Conservation (phyloP, 2,888 invertebrate species). For the Horisme vitalbata region DNA sequence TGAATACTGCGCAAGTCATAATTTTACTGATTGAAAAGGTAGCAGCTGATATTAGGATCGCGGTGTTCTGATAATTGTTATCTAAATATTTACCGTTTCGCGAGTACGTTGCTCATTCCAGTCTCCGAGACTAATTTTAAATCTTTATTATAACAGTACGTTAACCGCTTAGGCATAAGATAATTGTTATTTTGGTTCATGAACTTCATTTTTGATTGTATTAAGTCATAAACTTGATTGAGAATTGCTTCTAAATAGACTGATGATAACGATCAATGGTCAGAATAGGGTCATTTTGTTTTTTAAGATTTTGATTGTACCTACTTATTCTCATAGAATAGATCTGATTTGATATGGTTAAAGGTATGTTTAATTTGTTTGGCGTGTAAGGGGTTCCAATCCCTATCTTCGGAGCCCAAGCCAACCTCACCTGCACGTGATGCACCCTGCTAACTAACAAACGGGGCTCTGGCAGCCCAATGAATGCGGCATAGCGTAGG, state of each 20-base stretch:
- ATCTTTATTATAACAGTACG: constrained; percentile 33
- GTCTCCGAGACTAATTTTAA: constrained; percentile 50
- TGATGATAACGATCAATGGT: not conserved
- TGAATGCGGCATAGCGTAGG: too few species aligned
- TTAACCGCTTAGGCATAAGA: constrained; percentile 15
- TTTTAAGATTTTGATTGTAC: too few species aligned
- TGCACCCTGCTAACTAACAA: too few species aligned
- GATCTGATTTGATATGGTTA: too few species aligned
- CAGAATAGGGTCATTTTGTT: too few species aligned
- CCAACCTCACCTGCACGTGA: too few species aligned
- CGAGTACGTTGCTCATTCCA: constrained; percentile 56
- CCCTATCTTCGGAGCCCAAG: too few species aligned
- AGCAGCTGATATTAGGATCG: constrained; percentile 57
- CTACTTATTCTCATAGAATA: too few species aligned
- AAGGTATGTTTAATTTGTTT: too few species aligned
- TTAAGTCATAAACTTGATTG: not conserved
- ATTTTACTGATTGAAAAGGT: constrained; percentile 34
- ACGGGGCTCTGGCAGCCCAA: too few species aligned
- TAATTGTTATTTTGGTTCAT: constrained; percentile 20
- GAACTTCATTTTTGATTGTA: constrained; percentile 15
- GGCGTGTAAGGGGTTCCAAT: too few species aligned
- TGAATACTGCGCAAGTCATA: constrained; percentile 32
- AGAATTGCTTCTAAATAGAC: not conserved
- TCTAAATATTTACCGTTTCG: constrained; percentile 73
- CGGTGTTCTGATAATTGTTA: constrained; percentile 72